Percentiles rank a stretch among this genome's conserved stretches.
These are phyloP conservation scores for Vanessa cardui DNA, from an alignment of 2,888 invertebrate species.

Conservation along the genomic window DNA sequence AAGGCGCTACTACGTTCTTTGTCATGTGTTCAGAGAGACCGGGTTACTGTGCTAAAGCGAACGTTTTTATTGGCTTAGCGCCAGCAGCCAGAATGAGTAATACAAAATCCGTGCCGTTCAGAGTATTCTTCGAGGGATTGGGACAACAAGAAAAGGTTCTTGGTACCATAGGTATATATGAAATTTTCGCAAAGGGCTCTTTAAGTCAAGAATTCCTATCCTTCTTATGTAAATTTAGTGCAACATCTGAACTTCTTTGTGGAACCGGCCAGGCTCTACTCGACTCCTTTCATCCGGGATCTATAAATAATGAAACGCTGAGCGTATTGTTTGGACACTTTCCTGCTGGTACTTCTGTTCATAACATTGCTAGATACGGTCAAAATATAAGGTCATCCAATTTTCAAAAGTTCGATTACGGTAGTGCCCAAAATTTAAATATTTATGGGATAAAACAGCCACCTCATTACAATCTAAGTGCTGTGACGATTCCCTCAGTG, in stretches of 20 bases:
- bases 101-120: constrained; percentile 57
- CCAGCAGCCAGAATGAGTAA: constrained; percentile 81
- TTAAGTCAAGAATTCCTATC: constrained; percentile 55
- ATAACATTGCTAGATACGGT: constrained; percentile 62
- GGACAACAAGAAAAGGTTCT: constrained; percentile 46
- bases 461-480: constrained; percentile 59
- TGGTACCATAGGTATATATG: constrained; percentile 48
- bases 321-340: constrained; percentile 56
- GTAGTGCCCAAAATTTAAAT: constrained; percentile 52
- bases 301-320: constrained; percentile 55
- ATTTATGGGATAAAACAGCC: constrained; percentile 56
- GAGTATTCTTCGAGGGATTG: constrained; percentile 42
- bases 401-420: constrained; percentile 65
- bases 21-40: constrained; percentile 86
- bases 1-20: constrained; percentile 86
- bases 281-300: constrained; percentile 58
- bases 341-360: constrained; percentile 60
- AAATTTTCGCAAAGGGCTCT: constrained; percentile 58
- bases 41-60: constrained; percentile 85
- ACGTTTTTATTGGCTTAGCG: constrained; percentile 84
- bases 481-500: constrained; percentile 56
- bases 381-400: constrained; percentile 52
- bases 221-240: constrained; percentile 57
- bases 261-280: constrained; percentile 45
- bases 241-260: constrained; percentile 51